phyloP scores from a whole-genome alignment of 2,113 vertebrate genomes.

The Corydoras sp. region DNA sequence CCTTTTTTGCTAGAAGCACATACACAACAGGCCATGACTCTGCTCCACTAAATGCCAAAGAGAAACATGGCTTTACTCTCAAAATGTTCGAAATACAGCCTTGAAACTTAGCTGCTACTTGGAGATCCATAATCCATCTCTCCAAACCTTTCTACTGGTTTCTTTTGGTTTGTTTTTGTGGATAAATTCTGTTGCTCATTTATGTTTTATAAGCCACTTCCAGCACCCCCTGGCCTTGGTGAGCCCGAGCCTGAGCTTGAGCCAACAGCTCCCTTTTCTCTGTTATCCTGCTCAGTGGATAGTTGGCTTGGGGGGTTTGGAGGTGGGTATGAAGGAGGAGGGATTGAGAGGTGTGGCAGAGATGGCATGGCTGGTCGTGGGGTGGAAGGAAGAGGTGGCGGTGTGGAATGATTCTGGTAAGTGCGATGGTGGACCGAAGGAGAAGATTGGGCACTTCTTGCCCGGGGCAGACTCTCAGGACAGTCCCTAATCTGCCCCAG shows the following conservation, averaged over 20 bases:
- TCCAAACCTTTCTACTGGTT: not conserved
- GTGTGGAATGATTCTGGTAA: constrained; percentile 50
- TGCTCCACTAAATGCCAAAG: constrained; percentile 25
- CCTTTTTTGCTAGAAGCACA: constrained; percentile 15
- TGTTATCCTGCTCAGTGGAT: constrained; percentile 49
- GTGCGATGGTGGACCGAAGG: constrained; percentile 53
- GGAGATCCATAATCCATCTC: constrained; percentile 3
- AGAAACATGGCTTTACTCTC: constrained; percentile 22
- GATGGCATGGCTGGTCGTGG: constrained; percentile 22
- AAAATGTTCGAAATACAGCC: constrained; percentile 9
- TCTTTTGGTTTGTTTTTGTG: not conserved
- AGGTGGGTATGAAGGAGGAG: constrained; percentile 27
- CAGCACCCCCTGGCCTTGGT: constrained; percentile 53
- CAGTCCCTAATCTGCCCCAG: constrained; percentile 73
- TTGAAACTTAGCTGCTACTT: constrained; percentile 17
- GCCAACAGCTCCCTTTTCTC: constrained; percentile 38
- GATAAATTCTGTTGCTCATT: not conserved
- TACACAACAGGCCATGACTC: constrained; percentile 18
- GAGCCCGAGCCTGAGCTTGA: constrained; percentile 38
- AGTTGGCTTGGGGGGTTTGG: constrained; percentile 56
- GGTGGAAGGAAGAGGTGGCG: constrained; percentile 40
- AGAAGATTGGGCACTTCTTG: constrained; percentile 59
- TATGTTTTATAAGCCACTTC: constrained; percentile 56
- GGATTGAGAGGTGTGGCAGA: constrained; percentile 33
- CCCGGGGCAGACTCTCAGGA: constrained; percentile 52